Percentiles rank a stretch among this genome's conserved stretches.
Conservation (phyloP, 2,113 vertebrate genomes). For the Gila orcuttii region DNA sequence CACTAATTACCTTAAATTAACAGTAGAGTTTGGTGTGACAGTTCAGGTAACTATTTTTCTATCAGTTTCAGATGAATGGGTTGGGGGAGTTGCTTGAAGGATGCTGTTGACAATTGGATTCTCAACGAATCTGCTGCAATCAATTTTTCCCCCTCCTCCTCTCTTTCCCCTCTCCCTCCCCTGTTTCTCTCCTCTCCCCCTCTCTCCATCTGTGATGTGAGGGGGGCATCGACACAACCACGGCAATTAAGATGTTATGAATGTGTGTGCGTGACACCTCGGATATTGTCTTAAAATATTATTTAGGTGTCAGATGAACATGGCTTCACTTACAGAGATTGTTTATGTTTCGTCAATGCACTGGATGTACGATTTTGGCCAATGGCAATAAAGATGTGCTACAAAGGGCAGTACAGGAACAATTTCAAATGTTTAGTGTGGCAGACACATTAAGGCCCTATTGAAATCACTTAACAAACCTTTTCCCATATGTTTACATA, state of each 20-base stretch:
- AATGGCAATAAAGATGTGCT: neutral
- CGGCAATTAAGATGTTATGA: slow-evolving; percentile 61
- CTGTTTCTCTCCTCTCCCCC: slow-evolving; percentile 44
- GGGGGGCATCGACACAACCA: slow-evolving; percentile 51
- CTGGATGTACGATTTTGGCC: neutral
- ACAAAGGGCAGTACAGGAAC: neutral
- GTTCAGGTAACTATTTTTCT: slow-evolving; percentile 81
- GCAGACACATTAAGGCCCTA: neutral
- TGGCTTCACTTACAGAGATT: neutral
- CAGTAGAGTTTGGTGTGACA: slow-evolving; percentile 83
- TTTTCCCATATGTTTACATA: neutral
- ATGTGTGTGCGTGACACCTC: slow-evolving; percentile 7
- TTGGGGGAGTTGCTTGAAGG: slow-evolving; percentile 72
- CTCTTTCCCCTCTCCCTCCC: slow-evolving; percentile 28
- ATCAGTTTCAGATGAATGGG: slow-evolving; percentile 80
- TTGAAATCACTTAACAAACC: neutral
- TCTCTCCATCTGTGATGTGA: slow-evolving; percentile 51
- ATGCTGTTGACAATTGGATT: slow-evolving; percentile 78
- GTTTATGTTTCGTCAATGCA: neutral
- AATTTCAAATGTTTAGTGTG: neutral
- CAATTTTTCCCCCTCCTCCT: slow-evolving; percentile 59
- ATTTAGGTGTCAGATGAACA: slow-evolving; percentile 16
- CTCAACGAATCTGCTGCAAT: slow-evolving; percentile 69
- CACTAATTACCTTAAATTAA: slow-evolving; percentile 85
- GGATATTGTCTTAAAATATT: slow-evolving; percentile 35